A percentile compares a stretch with the other conserved stretches of the same genome.
phyloP scores from a whole-genome alignment of 2,113 vertebrate genomes.

The Melanocharis versteri region DNA sequence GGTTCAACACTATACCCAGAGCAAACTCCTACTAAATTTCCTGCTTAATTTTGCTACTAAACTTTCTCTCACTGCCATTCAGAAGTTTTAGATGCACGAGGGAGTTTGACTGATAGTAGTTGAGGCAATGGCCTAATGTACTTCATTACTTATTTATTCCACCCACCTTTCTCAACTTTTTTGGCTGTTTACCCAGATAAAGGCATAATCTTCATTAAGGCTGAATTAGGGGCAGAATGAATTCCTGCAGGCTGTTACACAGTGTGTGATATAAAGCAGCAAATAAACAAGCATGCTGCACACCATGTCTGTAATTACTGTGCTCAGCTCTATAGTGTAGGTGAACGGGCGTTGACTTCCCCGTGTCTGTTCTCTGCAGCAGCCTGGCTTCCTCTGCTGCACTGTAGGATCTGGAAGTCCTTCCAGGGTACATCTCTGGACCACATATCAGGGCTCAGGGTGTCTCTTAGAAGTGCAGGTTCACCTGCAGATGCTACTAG shows the following conservation, averaged over 20 bases:
- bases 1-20: background rate
- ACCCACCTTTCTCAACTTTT: background rate
- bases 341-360: background rate
- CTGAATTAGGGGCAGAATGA: background rate
- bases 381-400: background rate
- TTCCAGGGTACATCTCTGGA: background rate
- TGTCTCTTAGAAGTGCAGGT: background rate
- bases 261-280: background rate
- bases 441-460: background rate
- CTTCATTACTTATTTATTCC: background rate
- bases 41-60: too few species aligned
- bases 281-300: background rate
- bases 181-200: background rate
- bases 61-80: background rate
- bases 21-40: background rate
- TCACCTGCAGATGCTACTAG: background rate
- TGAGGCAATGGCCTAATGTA: background rate
- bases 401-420: background rate
- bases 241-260: background rate
- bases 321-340: background rate
- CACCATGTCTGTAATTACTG: background rate
- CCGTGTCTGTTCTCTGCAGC: background rate
- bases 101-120: background rate
- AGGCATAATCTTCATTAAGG: slow-evolving; percentile 24
- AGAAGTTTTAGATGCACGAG: background rate